Evolutionary conservation across 92 coral and sea anemone species (phyloP).

Genomic region (Porites divaricata): DNA sequence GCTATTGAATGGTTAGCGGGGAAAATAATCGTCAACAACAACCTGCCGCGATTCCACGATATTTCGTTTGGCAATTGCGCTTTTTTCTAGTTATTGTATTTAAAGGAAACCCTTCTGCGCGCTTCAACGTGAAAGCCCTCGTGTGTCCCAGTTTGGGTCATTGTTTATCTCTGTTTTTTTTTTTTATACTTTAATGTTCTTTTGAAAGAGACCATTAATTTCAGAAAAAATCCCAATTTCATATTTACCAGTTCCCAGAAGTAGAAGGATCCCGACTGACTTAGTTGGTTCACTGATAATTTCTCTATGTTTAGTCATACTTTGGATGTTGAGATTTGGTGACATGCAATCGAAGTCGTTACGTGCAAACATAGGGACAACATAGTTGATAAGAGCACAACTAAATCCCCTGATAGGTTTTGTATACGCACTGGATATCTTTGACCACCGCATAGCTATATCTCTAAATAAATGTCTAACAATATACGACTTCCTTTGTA

Average conservation of each 20-base stretch:
- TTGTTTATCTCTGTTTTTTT: neutral
- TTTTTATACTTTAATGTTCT: neutral
- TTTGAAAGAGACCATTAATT: too few species aligned
- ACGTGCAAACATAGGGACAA: too few species aligned
- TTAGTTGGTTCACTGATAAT: too few species aligned
- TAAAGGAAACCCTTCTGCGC: neutral
- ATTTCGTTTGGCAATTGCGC: neutral
- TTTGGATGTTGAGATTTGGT: too few species aligned
- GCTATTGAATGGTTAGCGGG: neutral
- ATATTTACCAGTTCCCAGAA: neutral
- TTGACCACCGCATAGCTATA: constrained; percentile 45
- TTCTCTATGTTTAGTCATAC: too few species aligned
- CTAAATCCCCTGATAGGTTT: neutral
- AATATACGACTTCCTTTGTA: constrained; percentile 27
- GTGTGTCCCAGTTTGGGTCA: neutral
- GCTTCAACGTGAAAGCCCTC: neutral
- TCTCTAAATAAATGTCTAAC: constrained; percentile 38
- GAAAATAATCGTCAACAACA: neutral
- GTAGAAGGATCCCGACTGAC: too few species aligned
- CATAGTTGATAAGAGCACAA: neutral
- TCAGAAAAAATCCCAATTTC: too few species aligned
- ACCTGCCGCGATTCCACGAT: neutral
- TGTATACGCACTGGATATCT: neutral
- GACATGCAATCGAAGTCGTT: too few species aligned
- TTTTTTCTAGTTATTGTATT: neutral